A percentile compares a stretch with the other conserved stretches of the same genome.
phyloP scores from a whole-genome alignment of 2,113 vertebrate species.

The Planiliza haematocheilus region DNA sequence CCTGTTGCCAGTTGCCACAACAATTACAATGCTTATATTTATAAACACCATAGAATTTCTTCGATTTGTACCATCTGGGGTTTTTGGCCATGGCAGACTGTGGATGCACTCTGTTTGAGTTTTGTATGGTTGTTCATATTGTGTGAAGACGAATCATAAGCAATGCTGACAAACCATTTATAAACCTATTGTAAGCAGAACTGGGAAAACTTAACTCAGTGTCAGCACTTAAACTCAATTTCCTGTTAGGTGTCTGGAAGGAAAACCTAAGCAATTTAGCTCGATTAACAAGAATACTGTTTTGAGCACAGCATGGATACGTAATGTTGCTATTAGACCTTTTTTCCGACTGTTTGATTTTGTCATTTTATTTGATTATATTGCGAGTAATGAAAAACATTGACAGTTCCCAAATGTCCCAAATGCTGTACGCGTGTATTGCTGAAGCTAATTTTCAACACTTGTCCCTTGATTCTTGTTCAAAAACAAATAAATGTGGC shows the following conservation, averaged over 20 bases:
- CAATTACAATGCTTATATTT: slow-evolving; percentile 40
- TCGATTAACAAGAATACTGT: slow-evolving; percentile 14
- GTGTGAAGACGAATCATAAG: slow-evolving; percentile 1
- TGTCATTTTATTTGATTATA: too few species aligned
- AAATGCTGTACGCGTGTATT: too few species aligned
- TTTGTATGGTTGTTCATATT: background rate
- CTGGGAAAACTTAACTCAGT: slow-evolving; percentile 9
- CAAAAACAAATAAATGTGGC: too few species aligned
- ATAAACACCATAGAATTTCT: slow-evolving; percentile 20
- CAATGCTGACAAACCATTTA: background rate
- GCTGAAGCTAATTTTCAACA: too few species aligned
- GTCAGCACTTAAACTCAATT: slow-evolving; percentile 32
- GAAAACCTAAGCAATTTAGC: slow-evolving; percentile 11
- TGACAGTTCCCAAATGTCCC: too few species aligned
- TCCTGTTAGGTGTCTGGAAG: slow-evolving; percentile 6
- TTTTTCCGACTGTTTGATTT: too few species aligned
- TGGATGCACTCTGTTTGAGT: background rate
- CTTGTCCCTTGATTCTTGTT: too few species aligned
- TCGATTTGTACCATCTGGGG: slow-evolving; percentile 3
- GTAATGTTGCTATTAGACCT: background rate
- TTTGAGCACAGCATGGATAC: slow-evolving; percentile 23
- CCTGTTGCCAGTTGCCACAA: slow-evolving; percentile 25
- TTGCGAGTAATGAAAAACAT: too few species aligned
- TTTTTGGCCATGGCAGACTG: slow-evolving; percentile 10
- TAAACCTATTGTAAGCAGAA: slow-evolving; percentile 5